These are phyloP conservation scores for Cynoglossus semilaevis DNA, from an alignment of 2,113 vertebrate genomes.

Conservation along the genomic window DNA sequence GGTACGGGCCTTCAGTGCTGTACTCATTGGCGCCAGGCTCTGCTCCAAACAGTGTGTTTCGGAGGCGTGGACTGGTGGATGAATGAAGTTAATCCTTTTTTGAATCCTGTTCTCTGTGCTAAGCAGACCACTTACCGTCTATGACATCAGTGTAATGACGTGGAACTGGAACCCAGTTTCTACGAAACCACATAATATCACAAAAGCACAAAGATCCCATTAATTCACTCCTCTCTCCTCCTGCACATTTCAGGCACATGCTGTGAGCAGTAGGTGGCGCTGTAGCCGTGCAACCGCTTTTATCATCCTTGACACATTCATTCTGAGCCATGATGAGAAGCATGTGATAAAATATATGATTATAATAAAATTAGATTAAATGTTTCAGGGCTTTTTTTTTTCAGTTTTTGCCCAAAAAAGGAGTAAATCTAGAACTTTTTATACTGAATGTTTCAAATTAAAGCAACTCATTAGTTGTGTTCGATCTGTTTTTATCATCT, in stretches of 20 bases:
- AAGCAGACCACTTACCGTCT: constrained; percentile 69
- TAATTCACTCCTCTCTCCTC: constrained; percentile 13
- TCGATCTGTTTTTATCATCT: too few species aligned
- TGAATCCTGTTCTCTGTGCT: constrained; percentile 53
- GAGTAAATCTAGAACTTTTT: too few species aligned
- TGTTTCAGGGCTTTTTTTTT: too few species aligned
- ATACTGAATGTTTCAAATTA: too few species aligned
- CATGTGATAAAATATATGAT: too few species aligned
- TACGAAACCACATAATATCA: constrained; percentile 53
- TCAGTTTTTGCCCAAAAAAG: too few species aligned
- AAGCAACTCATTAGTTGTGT: too few species aligned
- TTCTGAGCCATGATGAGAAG: too few species aligned
- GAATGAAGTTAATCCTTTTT: constrained; percentile 65
- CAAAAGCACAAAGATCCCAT: constrained; percentile 50
- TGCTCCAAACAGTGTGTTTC: constrained; percentile 12
- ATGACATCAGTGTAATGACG: constrained; percentile 61
- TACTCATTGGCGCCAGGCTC: too few species aligned
- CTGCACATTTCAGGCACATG: background rate
- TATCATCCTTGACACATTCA: too few species aligned
- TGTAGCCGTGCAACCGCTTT: too few species aligned
- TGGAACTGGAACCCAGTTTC: constrained; percentile 47
- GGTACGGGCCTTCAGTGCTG: constrained; percentile 6
- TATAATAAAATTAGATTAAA: too few species aligned
- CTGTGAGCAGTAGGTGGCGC: background rate
- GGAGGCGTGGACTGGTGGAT: constrained; percentile 45